Evolutionary conservation across 1,140 invertebrate genomes (phyloP), one percentile per base, ranked within the genome.

Genomic region (Papilio polytes): DNA sequence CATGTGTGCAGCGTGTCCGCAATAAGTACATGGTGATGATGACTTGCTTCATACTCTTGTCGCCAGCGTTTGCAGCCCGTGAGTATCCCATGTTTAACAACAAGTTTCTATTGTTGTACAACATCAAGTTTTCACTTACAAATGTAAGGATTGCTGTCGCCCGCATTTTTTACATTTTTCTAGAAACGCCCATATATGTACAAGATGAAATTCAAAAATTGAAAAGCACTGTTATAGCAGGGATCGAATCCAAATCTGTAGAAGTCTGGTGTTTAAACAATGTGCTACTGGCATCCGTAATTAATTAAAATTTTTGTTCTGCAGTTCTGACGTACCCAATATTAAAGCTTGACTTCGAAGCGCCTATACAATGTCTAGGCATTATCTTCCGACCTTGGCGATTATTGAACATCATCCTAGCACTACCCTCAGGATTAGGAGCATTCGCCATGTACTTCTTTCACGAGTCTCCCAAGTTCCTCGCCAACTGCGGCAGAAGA

Each of bases 391-490:
- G 94, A 90, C 96, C 96, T 12, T 98, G 97, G 97, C 93, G 97
- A 31, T 91, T 97, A 2, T 97, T 97, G 85, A 91, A 97, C 18
- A 93, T 96, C 0, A 85, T 96, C 0, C 96, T 96, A 83, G 96
- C 96, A 0, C 74, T 97, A 18, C 97, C 97, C 0, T 95, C 96
- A 79, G 95, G 97, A 0, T 82, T 96, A 0, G 96, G 96, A 1
- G 96, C 96, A 12, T 48, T 96, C 0, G 87, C 95, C 1, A 94
- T 97, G 20, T 93, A 95, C 36, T 95, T 96, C 78, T 96, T 97
- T 86, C 96, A 97, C 1, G 97, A 97, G 87, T 97, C 97, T 84
- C 97, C 97, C 0, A 97, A 97, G 85, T 97, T 96, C 89, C 91
- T 97, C 0, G 94, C 97, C 2, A 90, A 95, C 44, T 92, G 92